Percentiles rank a stretch among this genome's conserved stretches.
Conservation (phyloP, 2,888 invertebrate genomes). For the Amphimallon solstitiale region DNA sequence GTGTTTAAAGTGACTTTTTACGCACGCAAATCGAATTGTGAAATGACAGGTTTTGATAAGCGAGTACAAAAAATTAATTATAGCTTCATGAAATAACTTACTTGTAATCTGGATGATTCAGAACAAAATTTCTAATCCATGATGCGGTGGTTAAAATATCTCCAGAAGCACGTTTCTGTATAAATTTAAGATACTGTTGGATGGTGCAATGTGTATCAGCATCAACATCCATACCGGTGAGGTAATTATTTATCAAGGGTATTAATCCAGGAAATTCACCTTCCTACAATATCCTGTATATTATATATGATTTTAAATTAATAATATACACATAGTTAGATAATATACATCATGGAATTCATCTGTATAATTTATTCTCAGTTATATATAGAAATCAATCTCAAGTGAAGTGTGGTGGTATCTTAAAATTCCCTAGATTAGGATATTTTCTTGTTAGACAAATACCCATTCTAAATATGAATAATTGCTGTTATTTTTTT, state of each 20-base stretch:
- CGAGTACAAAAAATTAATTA: no score
- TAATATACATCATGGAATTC: no score
- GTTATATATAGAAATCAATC: no score
- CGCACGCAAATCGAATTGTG: no score
- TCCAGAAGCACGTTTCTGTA: slow-evolving; percentile 87
- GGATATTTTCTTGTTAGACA: no score
- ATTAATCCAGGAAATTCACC: slow-evolving; percentile 94
- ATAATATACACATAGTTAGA: no score
- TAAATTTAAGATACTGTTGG: slow-evolving; percentile 93
- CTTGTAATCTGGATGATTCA: slow-evolving; percentile 90
- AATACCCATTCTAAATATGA: no score
- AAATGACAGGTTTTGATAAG: no score
- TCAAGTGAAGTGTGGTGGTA: no score
- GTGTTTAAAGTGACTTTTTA: no score
- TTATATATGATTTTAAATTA: background rate
- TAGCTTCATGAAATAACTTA: slow-evolving; percentile 57
- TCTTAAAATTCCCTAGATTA: no score
- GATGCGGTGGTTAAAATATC: slow-evolving; percentile 92
- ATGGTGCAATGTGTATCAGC: slow-evolving; percentile 98
- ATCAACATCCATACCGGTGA: slow-evolving; percentile 96
- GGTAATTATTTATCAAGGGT: slow-evolving; percentile 92
- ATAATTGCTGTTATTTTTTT: no score
- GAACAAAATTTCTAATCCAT: slow-evolving; percentile 93
- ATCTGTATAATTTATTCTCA: background rate
- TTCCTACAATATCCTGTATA: slow-evolving; percentile 65